Evolutionary conservation across 2,113 vertebrate species (phyloP).

Genomic region (Eupsittula cactorum): DNA sequence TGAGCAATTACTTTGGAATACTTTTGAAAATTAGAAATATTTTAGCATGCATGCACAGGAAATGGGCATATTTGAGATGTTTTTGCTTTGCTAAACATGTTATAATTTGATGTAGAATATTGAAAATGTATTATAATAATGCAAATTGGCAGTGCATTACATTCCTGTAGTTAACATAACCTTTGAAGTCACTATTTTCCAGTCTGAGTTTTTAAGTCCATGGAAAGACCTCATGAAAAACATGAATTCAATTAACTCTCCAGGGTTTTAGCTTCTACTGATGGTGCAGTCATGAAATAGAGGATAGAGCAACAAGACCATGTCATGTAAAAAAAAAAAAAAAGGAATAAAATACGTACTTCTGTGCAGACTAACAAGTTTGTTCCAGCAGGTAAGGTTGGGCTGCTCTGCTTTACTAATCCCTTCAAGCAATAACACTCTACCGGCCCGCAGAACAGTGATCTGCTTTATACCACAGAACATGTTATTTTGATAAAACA

Average conservation of each 20-base stretch:
- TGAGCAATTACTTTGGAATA: background rate
- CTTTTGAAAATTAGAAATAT: background rate
- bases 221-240: background rate
- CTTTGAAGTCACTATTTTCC: background rate
- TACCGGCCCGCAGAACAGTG: background rate
- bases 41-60: background rate
- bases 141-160: background rate
- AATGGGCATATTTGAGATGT: background rate
- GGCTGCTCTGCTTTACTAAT: background rate
- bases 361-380: background rate
- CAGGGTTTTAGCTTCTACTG: background rate
- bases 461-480: background rate
- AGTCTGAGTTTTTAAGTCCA: background rate
- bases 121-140: background rate
- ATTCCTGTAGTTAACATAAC: background rate
- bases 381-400: background rate
- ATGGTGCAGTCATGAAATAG: background rate
- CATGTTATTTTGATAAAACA: background rate
- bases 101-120: background rate
- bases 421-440: background rate
- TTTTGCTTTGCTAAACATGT: background rate
- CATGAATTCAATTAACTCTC: background rate
- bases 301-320: background rate
- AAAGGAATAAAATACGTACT: background rate
- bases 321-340: background rate